These are phyloP conservation scores for Catharus minimus DNA, from an alignment of 2,113 vertebrate species.

Conservation along the genomic window DNA sequence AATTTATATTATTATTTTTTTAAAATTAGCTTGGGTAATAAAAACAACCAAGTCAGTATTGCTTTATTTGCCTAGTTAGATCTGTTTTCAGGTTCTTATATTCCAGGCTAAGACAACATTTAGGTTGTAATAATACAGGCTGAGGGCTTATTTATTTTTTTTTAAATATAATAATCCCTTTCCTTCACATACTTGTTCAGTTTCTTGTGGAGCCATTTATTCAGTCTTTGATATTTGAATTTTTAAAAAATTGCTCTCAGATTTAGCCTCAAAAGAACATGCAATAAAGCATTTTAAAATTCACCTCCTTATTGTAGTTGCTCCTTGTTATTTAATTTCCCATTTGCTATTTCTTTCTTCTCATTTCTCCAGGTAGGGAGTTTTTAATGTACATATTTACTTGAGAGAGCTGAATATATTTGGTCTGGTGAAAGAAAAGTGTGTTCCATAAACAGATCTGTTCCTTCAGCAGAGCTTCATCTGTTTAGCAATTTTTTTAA, in stretches of 20 bases:
- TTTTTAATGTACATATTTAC: conserved; percentile 17
- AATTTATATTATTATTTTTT: background rate
- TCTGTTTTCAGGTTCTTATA: background rate
- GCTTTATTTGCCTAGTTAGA: background rate
- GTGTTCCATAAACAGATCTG: conserved; percentile 56
- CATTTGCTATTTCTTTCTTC: background rate
- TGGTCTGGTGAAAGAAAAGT: conserved; percentile 49
- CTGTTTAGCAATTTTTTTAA: background rate
- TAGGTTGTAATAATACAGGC: background rate
- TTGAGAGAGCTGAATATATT: conserved; percentile 49
- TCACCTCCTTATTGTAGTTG: background rate
- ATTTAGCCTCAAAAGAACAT: background rate
- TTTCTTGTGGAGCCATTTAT: background rate
- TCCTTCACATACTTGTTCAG: background rate
- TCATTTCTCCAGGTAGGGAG: background rate
- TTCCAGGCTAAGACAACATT: background rate
- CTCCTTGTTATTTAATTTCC: background rate
- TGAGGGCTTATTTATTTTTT: background rate
- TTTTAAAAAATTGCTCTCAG: background rate
- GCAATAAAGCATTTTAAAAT: background rate
- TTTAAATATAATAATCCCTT: background rate
- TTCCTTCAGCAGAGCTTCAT: conserved; percentile 48
- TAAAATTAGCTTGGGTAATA: background rate
- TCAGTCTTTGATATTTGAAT: background rate
- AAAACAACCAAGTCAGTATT: background rate